Evolutionary conservation across 2,113 vertebrate species (phyloP), one percentile per base, ranked within the genome.

Genomic region (Scomber colias): DNA sequence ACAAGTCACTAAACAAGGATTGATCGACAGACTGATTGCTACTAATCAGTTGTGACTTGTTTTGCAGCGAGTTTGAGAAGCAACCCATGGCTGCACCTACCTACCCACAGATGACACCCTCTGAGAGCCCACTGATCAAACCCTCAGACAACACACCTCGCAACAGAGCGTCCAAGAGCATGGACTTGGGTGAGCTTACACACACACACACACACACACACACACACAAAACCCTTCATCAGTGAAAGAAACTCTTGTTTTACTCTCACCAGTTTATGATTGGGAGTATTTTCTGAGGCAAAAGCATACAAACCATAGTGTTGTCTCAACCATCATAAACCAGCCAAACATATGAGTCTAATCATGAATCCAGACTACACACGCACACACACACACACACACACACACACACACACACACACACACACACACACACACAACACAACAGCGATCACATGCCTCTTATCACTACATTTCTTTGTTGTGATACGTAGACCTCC

Each of bases 141-240:
- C 86, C 80, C 57, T 7, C 40, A 11, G 88, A 90, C 80, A 76
- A 90, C 55, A 0, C 77, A 71, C 90, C 93, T 92, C 93, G 95
- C 90, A 95, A 90, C 95, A 96, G 96, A 93, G 79, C 95, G 27
- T 98, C 97, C 24, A 98, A 97, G 90, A 98, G 97, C 95, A 97
- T 98, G 97, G 97, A 99, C 90, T 91, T 97, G 57, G 97, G 97
- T 98, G 95, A 96, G 97, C 11, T 8, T 2, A 1, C 21, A 14
- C 45, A 50, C 72, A 21, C 74, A 48, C 75, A 50, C 55, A 53
- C 70, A 67, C 63, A 61, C 14, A 50, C 70, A 57, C 49, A 27
- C 11, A 48, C 7, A 40, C 14, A 50, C 70, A 40, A 40, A 40
- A 40, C 35, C 12, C 24, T 19, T 71, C n/a, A 45, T 44, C 31